These are phyloP conservation scores for Pygocentrus nattereri DNA, from an alignment of 2,797 vertebrate genomes.

Conservation along the genomic window DNA sequence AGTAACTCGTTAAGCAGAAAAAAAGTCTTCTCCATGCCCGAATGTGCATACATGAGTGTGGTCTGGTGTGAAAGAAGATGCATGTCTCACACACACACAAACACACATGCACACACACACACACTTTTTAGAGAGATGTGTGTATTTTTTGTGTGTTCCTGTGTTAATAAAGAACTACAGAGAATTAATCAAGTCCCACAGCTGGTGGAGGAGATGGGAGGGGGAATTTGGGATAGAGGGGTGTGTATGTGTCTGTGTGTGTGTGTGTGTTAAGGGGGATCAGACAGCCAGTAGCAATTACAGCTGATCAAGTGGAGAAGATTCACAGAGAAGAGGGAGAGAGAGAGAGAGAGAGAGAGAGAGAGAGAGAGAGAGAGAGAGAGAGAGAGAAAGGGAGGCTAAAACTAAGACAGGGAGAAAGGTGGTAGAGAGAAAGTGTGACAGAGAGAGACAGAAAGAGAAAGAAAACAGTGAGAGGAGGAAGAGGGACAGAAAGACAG, in stretches of 20 bases:
- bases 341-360: neutral
- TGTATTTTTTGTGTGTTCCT: conserved; percentile 47
- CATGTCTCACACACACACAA: neutral
- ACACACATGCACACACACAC: neutral
- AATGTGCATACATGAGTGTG: conserved; percentile 28
- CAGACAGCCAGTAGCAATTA: conserved; percentile 62
- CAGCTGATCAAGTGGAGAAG: conserved; percentile 57
- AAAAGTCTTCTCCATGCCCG: neutral
- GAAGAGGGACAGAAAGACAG: neutral
- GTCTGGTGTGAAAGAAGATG: conserved; percentile 37
- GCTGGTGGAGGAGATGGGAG: conserved; percentile 46
- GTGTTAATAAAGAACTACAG: conserved; percentile 35
- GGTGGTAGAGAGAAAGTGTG: conserved; percentile 23
- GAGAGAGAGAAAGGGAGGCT: conserved; percentile 14
- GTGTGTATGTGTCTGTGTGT: neutral
- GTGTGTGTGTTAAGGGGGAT: conserved; percentile 36
- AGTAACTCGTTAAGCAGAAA: neutral
- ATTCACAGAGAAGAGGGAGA: conserved; percentile 36
- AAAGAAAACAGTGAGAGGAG: conserved; percentile 8
- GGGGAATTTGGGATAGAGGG: conserved; percentile 33
- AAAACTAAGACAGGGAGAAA: neutral
- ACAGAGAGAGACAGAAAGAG: conserved; percentile 24
- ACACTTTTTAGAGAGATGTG: neutral
- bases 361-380: conserved; percentile 40
- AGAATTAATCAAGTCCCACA: conserved; percentile 57